A percentile compares a stretch with the other conserved stretches of the same genome.
Conservation (phyloP, 1,140 invertebrate genomes). For the Meloidogyne hapla region DNA sequence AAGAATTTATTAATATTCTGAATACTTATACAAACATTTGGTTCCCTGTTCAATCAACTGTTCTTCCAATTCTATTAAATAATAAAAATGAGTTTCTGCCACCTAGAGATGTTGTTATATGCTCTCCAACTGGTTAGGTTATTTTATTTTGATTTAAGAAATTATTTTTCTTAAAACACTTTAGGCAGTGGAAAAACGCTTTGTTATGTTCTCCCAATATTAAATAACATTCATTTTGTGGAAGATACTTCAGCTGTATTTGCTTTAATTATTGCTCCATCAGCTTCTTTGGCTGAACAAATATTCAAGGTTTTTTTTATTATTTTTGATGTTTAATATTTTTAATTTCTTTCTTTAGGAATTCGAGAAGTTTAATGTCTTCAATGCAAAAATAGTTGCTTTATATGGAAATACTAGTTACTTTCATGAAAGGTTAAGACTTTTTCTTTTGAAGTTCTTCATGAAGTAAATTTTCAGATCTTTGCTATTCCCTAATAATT, state of each 20-base stretch:
- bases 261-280: constrained; percentile 47
- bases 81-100: constrained; percentile 25
- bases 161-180: background rate
- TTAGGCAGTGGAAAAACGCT: constrained; percentile 51
- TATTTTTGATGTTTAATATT: constrained; percentile 10
- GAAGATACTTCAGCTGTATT: constrained; percentile 30
- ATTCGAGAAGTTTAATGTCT: constrained; percentile 42
- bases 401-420: constrained; percentile 28
- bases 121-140: constrained; percentile 37
- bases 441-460: no score
- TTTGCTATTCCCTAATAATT: constrained; percentile 30
- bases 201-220: constrained; percentile 47
- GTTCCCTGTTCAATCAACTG: constrained; percentile 50
- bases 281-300: constrained; percentile 35
- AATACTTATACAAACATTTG: constrained; percentile 31
- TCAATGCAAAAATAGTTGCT: constrained; percentile 40
- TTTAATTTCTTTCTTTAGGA: constrained; percentile 33
- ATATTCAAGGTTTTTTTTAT: constrained; percentile 41
- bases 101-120: constrained; percentile 49
- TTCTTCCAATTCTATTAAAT: constrained; percentile 40
- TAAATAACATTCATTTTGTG: constrained; percentile 37
- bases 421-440: constrained; percentile 28
- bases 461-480: constrained; percentile 10
- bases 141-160: background rate
- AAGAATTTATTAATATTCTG: constrained; percentile 21